phyloP scores from a whole-genome alignment of 2,888 invertebrate genomes.

The Trypoxylon attenuatum region DNA sequence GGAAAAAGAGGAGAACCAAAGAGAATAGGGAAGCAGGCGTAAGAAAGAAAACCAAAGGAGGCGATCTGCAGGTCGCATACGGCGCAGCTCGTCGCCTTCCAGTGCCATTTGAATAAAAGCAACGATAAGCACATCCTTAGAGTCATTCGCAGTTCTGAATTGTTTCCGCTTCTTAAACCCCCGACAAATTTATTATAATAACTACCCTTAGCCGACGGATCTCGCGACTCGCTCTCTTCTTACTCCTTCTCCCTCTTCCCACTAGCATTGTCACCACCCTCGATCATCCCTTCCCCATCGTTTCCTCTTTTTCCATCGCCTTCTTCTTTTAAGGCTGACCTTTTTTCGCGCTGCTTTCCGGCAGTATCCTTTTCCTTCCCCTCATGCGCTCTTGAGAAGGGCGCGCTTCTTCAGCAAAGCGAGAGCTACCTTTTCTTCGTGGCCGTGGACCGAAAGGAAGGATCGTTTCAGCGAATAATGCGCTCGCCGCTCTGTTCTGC shows the following conservation, averaged over 20 bases:
- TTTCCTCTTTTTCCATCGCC: constrained; percentile 9
- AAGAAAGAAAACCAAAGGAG: constrained; percentile 34
- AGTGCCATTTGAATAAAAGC: constrained; percentile 73
- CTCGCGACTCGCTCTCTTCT: constrained; percentile 57
- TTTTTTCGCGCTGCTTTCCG: background rate
- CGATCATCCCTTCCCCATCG: background rate
- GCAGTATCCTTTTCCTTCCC: background rate
- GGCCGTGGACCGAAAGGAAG: constrained; percentile 54
- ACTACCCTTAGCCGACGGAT: constrained; percentile 70
- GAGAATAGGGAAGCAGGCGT: background rate
- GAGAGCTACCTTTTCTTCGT: constrained; percentile 43
- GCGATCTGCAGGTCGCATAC: constrained; percentile 51
- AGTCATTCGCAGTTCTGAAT: constrained; percentile 71
- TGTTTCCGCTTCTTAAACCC: constrained; percentile 74
- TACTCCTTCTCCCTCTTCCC: constrained; percentile 13
- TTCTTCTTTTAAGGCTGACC: too few relatives aligned
- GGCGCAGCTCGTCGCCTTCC: constrained; percentile 65
- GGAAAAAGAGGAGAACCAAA: background rate
- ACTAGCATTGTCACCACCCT: too few relatives aligned
- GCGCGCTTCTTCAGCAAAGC: constrained; percentile 24
- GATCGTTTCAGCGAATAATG: constrained; percentile 58
- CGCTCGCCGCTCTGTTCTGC: constrained; percentile 25
- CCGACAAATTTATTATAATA: constrained; percentile 74
- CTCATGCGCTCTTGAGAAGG: too few relatives aligned
- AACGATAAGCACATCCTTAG: constrained; percentile 74